Evolutionary conservation across 2,797 vertebrate species (phyloP).

Genomic region (Silurus aristotelis): DNA sequence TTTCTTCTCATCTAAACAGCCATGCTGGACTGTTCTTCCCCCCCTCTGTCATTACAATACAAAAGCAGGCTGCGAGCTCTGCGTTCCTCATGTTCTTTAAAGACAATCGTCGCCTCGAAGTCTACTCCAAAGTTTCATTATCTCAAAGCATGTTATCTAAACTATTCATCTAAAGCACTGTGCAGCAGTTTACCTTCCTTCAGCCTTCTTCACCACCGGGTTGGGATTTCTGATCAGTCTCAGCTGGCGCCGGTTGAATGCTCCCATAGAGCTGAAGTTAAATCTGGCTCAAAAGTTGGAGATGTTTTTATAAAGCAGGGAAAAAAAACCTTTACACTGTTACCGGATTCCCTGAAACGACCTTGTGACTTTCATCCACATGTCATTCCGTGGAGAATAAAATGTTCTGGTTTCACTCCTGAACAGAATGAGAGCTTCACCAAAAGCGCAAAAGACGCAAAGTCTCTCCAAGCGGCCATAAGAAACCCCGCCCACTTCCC

Average conservation of each 20-base stretch:
- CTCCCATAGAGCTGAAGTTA: slow-evolving; percentile 44
- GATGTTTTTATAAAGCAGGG: neutral
- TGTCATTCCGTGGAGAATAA: slow-evolving; percentile 46
- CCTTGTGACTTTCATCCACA: slow-evolving; percentile 10
- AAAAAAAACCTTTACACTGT: neutral
- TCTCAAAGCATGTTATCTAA: slow-evolving; percentile 3
- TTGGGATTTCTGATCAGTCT: slow-evolving; percentile 34
- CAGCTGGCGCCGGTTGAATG: slow-evolving; percentile 31
- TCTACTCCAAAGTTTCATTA: neutral
- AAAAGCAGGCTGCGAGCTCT: neutral
- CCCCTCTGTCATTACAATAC: neutral
- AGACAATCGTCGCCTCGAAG: neutral
- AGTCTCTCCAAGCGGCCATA: slow-evolving; percentile 40
- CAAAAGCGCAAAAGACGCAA: slow-evolving; percentile 41
- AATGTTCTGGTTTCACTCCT: slow-evolving; percentile 45
- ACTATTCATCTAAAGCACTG: neutral
- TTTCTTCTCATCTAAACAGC: neutral
- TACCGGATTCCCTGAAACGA: slow-evolving; percentile 26
- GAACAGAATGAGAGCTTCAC: slow-evolving; percentile 61
- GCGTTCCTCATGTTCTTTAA: neutral
- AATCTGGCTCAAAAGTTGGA: slow-evolving; percentile 2
- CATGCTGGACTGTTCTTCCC: neutral
- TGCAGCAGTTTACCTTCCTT: slow-evolving; percentile 51
- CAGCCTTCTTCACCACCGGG: slow-evolving; percentile 38
- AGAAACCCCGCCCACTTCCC: slow-evolving; percentile 45